These are phyloP conservation scores for Bucco capensis DNA, from an alignment of 2,113 vertebrate genomes.

Conservation along the genomic window DNA sequence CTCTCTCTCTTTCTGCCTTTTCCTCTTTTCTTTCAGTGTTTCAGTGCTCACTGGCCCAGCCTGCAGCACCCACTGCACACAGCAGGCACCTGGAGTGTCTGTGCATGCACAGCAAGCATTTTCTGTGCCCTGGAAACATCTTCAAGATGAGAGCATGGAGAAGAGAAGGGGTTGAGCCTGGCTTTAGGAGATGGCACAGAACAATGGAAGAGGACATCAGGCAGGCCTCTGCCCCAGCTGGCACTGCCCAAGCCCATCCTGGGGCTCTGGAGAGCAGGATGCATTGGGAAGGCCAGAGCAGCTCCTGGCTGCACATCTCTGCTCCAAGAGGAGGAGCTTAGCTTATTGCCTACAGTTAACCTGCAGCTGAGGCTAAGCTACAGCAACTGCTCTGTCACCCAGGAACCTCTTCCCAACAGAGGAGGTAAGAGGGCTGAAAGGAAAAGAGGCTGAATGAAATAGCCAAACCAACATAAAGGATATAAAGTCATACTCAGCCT, in stretches of 20 bases:
- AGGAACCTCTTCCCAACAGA: no score
- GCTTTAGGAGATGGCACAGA: background rate
- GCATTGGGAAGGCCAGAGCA: accelerated
- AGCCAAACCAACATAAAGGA: no score
- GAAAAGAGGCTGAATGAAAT: no score
- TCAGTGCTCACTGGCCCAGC: background rate
- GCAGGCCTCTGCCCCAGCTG: background rate
- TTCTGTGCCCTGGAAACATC: accelerated
- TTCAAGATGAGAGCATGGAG: background rate
- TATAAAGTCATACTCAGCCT: no score
- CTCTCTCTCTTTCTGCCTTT: background rate
- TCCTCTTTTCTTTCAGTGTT: background rate
- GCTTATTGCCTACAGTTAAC: no score
- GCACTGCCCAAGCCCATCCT: accelerated
- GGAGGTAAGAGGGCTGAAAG: no score
- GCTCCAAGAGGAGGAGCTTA: background rate
- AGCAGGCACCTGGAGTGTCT: accelerated
- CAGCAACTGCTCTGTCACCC: no score
- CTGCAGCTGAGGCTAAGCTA: no score
- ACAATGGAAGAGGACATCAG: background rate
- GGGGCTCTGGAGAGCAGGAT: background rate
- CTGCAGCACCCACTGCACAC: accelerated
- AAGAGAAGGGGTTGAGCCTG: background rate
- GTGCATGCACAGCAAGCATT: accelerated
- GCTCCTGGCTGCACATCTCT: background rate